Percentiles rank a stretch among this genome's conserved stretches.
Evolutionary conservation across 2,888 invertebrate genomes (phyloP).

Genomic region (Drosophila diplacantha): DNA sequence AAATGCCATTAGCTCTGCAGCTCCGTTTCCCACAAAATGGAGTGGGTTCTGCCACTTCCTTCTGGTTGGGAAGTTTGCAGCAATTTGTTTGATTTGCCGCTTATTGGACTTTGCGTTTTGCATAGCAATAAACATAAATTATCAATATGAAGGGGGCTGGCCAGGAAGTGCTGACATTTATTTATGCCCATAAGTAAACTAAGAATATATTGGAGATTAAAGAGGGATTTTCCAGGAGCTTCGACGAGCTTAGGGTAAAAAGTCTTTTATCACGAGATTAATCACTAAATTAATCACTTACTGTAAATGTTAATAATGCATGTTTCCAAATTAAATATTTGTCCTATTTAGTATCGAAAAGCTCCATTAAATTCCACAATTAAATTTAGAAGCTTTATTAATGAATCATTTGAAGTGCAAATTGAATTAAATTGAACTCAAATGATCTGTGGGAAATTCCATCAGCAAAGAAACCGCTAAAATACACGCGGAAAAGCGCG

Average conservation of each 20-base stretch:
- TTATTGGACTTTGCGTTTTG: conserved; percentile 67
- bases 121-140: conserved; percentile 74
- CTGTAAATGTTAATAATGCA: too few species aligned
- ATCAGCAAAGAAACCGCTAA: conserved; percentile 22
- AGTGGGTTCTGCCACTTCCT: conserved; percentile 15
- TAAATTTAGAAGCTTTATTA: conserved; percentile 11
- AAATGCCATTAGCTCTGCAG: conserved; percentile 49
- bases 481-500: conserved; percentile 5
- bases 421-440: conserved; percentile 11
- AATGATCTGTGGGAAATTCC: conserved; percentile 7
- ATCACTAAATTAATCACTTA: too few species aligned
- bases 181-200: conserved; percentile 58
- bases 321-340: background rate
- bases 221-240: background rate
- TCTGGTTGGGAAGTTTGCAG: conserved; percentile 46
- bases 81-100: conserved; percentile 69
- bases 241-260: background rate
- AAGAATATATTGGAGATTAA: conserved; percentile 1
- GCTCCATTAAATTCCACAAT: background rate
- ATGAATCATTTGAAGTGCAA: conserved; percentile 14
- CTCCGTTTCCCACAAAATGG: conserved; percentile 20
- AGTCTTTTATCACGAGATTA: background rate
- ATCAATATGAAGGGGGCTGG: conserved; percentile 41
- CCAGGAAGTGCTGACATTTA: conserved; percentile 57
- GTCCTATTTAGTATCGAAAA: background rate